A percentile compares a stretch with the other conserved stretches of the same genome.
These are phyloP conservation scores for Catharus fuscescens DNA, from an alignment of 2,113 vertebrate genomes.

Conservation along the genomic window DNA sequence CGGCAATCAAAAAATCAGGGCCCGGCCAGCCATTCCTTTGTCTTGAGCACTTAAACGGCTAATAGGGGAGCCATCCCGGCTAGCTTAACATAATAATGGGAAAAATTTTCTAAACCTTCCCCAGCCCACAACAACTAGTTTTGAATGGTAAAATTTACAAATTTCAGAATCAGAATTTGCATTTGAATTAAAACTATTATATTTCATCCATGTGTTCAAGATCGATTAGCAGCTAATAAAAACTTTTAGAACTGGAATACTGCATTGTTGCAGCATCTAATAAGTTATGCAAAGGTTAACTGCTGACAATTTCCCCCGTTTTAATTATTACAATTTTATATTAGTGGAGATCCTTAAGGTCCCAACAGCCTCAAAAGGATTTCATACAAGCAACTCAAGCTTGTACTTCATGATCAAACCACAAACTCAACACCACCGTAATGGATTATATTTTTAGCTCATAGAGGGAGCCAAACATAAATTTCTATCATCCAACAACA, in stretches of 20 bases:
- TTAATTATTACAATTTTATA: neutral
- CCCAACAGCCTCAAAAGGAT: neutral
- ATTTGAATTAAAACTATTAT: neutral
- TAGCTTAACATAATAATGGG: no score
- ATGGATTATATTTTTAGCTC: neutral
- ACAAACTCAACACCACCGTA: neutral
- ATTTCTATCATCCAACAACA: fast-evolving
- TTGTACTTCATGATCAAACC: neutral
- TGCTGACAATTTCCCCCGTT: neutral
- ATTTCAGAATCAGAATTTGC: neutral
- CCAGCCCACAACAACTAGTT: neutral
- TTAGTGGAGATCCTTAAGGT: neutral
- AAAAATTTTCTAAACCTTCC: no score
- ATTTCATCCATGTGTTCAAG: neutral
- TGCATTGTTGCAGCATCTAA: neutral
- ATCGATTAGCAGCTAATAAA: neutral
- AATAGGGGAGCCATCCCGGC: no score
- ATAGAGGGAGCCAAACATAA: neutral
- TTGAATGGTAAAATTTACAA: neutral
- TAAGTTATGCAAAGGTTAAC: neutral
- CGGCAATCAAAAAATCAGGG: no score
- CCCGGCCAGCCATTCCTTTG: no score
- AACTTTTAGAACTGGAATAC: neutral
- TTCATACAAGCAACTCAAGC: neutral
- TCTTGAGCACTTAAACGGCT: no score